Conservation (phyloP, 2,888 invertebrate genomes). For the Marasmarcha lunaedactyla region DNA sequence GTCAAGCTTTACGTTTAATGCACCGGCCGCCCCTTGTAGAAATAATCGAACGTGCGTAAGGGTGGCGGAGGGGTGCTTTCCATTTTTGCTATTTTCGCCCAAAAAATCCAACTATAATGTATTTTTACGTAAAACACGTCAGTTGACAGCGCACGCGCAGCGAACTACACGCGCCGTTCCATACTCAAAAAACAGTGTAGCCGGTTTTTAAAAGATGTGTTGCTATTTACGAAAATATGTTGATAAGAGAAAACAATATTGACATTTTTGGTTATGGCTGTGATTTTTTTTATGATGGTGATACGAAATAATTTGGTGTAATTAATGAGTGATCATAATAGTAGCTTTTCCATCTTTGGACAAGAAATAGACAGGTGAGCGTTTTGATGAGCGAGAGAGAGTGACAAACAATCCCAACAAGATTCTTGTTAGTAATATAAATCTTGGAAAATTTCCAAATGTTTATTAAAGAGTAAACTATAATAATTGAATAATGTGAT, state of each 20-base stretch:
- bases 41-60: constrained; percentile 34
- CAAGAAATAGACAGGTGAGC: too few relatives aligned
- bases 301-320: constrained; percentile 25
- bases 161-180: constrained; percentile 38
- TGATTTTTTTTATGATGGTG: constrained; percentile 26
- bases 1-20: constrained; percentile 30
- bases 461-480: too few relatives aligned
- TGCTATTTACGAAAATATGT: constrained; percentile 4
- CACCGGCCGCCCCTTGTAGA: constrained; percentile 61
- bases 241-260: constrained; percentile 11
- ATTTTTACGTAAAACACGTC: constrained; percentile 63
- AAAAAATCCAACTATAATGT: constrained; percentile 48
- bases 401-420: too few relatives aligned
- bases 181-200: constrained; percentile 8
- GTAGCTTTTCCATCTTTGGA: too few relatives aligned
- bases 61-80: constrained; percentile 45
- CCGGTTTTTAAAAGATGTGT: constrained; percentile 7
- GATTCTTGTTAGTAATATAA: too few relatives aligned
- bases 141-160: constrained; percentile 59
- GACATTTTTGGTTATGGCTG: constrained; percentile 5
- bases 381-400: too few relatives aligned
- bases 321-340: constrained; percentile 29
- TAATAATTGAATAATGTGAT: too few relatives aligned
- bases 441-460: too few relatives aligned
- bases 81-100: constrained; percentile 61